Conservation (phyloP, 1,140 invertebrate species). For the Drosophila rufa region DNA sequence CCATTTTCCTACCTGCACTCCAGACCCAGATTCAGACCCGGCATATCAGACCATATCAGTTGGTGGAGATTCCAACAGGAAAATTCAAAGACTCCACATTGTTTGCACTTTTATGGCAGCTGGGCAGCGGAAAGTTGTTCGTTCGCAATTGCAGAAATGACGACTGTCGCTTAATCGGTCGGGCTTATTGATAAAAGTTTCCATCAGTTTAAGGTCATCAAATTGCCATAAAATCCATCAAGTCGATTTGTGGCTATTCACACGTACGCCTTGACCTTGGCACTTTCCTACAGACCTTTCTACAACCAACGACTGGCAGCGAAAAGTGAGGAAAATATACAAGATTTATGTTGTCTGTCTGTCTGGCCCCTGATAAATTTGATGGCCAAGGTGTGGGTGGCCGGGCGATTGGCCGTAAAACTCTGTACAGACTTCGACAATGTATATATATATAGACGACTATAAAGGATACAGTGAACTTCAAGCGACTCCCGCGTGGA, state of each 20-base stretch:
- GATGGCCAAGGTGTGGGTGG: constrained; percentile 51
- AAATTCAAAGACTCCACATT: constrained; percentile 51
- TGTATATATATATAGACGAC: constrained; percentile 27
- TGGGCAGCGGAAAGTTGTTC: constrained; percentile 22
- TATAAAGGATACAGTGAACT: constrained; percentile 37
- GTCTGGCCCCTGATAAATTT: constrained; percentile 70
- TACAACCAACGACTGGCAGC: constrained; percentile 9
- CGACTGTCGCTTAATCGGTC: neutral
- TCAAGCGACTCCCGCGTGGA: constrained; percentile 16
- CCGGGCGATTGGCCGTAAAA: constrained; percentile 51
- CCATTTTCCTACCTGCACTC: constrained; percentile 35
- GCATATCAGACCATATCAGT: constrained; percentile 37
- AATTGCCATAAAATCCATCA: constrained; percentile 53
- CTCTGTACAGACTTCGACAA: constrained; percentile 60
- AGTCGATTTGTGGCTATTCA: constrained; percentile 52
- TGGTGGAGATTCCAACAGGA: constrained; percentile 46
- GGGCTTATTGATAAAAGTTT: constrained; percentile 61
- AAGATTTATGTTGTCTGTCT: constrained; percentile 75
- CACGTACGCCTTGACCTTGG: constrained; percentile 77
- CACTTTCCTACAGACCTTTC: constrained; percentile 22
- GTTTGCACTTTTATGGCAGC: constrained; percentile 73
- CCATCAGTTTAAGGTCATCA: constrained; percentile 42
- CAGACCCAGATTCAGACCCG: constrained; percentile 5
- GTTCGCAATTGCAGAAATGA: constrained; percentile 23
- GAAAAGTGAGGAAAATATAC: constrained; percentile 35